Evolutionary conservation across 1,140 invertebrate genomes (phyloP), one percentile per base, ranked within the genome.

Genomic region (Trichonephila inaurata): DNA sequence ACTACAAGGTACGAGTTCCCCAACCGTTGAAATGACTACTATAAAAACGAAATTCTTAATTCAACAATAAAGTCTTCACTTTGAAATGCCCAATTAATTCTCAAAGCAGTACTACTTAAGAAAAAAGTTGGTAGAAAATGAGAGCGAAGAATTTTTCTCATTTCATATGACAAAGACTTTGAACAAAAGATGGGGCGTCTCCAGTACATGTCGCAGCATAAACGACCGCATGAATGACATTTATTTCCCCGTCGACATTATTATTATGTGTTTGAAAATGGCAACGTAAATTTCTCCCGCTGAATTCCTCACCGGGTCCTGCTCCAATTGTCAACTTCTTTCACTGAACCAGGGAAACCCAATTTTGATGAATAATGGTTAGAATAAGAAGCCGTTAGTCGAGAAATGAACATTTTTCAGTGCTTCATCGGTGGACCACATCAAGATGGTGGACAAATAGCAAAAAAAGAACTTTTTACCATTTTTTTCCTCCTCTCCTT

Each of bases 71-170:
- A 77, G 72, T 28, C 72, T 77, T 77, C 72, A 77, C 28, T 77
- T 77, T 28, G 24, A 28, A 77, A 77, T 77, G 72, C 72, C 72
- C 72, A 77, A 77, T 77, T 77, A 77, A 77, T 77, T 40, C 28
- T 77, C 24, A 77, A 77, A 33, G 72, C 28, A 77, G 16, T 16
- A 28, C 24, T 33, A 19, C 7, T 77, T 77, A 40, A 77, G 18
- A 40, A 28, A 77, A 28, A 77, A 18, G 18, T 18, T 40, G 72
- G n/a, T 77, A 77, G 72, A 77, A 77, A 77, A 77, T 77, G 72
- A 77, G 72, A 77, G 72, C 72, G 72, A 77, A 77, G 72, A 77
- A 77, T 77, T 77, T 77, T 77, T 24, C 72, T 77, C 72, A 77
- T 77, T 77, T 28, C 72, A 40, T 1, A 6, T 40, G 33, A 77